Evolutionary conservation across 2,888 invertebrate species (phyloP), one percentile per base, ranked within the genome.

Genomic region (Cataglyphis rosenhaueri): DNA sequence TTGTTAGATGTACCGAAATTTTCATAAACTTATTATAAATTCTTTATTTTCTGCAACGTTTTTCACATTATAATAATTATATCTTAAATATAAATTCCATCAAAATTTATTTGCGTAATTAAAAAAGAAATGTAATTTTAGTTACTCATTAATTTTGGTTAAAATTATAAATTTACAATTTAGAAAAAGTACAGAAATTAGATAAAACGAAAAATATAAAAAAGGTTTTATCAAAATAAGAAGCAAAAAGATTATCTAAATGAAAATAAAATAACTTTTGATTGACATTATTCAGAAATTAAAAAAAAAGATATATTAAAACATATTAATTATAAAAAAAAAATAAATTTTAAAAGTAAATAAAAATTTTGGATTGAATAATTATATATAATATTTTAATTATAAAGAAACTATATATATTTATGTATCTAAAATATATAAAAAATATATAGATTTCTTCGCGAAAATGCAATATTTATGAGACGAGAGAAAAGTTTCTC

Each of bases 1-100:
- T 2, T 41, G 44, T 35, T 21, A 18, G 15, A 0, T 18, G 21
- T 48, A n/a, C 1, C 3, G 9, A 65, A 55, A 70, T 55, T 15
- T 70, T 41, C 12, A 29, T 38, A 64, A 61, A 44, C 12, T 9
- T 73, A 6, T 73, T n/a, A 5, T 44, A n/a, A 64, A 75, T 18
- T 12, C n/a, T 32, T 32, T 21, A 64, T 48, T 48, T 64, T 15
- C 3, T 9, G 15, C 3, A 18, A 1, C 18, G 8, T 65, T 64
- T 10, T 18, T 5, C 9, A 44, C 32, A 32, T 44, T 41, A 15
- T 74, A 29, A 61, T 21, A 74, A 44, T 62, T 62, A 25, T 18
- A 15, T 9, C 4, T 41, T n/a, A n/a, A 29, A 6, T 35, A 38
- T 15, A 32, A 44, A 44, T 61, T 73, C 0, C 2, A 35, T 21